phyloP scores from a whole-genome alignment of 1,140 invertebrate genomes.

The Scaptomyza pallida region DNA sequence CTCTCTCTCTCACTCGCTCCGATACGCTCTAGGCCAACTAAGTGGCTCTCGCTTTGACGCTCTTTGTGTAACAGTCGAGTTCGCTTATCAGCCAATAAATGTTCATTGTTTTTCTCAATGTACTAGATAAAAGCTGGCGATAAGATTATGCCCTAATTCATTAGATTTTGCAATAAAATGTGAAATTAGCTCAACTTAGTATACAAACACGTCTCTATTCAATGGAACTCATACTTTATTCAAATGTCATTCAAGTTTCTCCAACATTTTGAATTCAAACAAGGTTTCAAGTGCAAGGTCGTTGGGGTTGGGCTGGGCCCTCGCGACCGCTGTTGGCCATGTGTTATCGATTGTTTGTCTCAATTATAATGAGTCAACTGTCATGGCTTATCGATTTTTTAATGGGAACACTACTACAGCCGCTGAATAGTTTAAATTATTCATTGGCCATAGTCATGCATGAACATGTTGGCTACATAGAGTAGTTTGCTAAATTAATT shows the following conservation, averaged over 20 bases:
- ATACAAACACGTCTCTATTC: not conserved
- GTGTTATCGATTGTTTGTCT: constrained; percentile 61
- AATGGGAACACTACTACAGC: constrained; percentile 44
- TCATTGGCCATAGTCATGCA: constrained; percentile 30
- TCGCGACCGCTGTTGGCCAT: constrained; percentile 15
- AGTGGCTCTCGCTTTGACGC: constrained; percentile 4
- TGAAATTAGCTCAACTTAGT: constrained; percentile 18
- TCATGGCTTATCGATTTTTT: constrained; percentile 68
- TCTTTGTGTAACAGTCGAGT: constrained; percentile 32
- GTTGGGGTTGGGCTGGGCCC: constrained; percentile 13
- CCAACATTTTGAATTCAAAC: constrained; percentile 3
- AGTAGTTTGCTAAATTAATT: not conserved
- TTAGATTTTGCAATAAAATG: constrained; percentile 60
- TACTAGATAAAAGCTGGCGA: constrained; percentile 57
- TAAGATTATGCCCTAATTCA: constrained; percentile 58
- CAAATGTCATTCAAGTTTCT: not conserved
- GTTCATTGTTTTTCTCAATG: constrained; percentile 39
- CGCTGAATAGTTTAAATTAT: constrained; percentile 63
- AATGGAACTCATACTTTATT: not conserved
- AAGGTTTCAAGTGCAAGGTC: constrained; percentile 45
- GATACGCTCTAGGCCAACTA: constrained; percentile 1
- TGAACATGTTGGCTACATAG: not conserved
- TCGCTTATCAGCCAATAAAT: constrained; percentile 58
- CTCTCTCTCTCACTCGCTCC: constrained; percentile 17
- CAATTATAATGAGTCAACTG: constrained; percentile 61